phyloP scores from a whole-genome alignment of 2,113 vertebrate genomes.

The Chloebia gouldiae region DNA sequence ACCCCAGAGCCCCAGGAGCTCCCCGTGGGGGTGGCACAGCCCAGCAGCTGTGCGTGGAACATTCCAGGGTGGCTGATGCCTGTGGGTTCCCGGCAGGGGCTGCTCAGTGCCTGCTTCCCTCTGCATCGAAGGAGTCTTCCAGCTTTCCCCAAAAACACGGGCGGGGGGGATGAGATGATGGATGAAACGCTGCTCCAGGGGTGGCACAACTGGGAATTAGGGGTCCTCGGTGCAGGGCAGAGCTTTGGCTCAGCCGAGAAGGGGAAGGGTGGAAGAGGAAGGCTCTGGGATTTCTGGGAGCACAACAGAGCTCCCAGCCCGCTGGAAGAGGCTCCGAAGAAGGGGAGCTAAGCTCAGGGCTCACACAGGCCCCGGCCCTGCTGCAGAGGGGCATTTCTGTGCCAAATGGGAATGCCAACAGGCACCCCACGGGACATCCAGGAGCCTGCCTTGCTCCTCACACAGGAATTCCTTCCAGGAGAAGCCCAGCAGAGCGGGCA shows the following conservation, averaged over 20 bases:
- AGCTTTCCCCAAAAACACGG: rapidly evolving
- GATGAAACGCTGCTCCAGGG: background rate
- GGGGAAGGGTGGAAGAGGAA: background rate
- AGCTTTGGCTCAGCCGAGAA: rapidly evolving
- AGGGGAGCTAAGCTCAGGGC: rapidly evolving
- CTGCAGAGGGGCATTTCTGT: rapidly evolving
- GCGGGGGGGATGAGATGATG: rapidly evolving
- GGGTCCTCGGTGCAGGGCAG: rapidly evolving
- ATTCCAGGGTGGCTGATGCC: rapidly evolving
- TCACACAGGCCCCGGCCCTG: rapidly evolving
- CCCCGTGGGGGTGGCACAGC: rapidly evolving
- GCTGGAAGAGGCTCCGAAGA: background rate
- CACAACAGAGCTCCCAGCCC: rapidly evolving
- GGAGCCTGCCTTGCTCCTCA: rapidly evolving
- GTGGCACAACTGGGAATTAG: rapidly evolving
- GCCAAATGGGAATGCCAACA: rapidly evolving
- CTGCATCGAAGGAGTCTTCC: rapidly evolving
- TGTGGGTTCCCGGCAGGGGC: rapidly evolving
- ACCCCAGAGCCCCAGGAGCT: rapidly evolving
- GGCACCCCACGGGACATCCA: rapidly evolving
- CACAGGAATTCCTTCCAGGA: background rate
- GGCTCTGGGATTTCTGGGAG: background rate
- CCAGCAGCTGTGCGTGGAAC: too few relatives aligned
- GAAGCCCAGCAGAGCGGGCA: background rate
- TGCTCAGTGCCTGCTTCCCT: rapidly evolving